Evolutionary conservation across 2,113 vertebrate genomes (phyloP).

Genomic region (Xyliphius kryptos): DNA sequence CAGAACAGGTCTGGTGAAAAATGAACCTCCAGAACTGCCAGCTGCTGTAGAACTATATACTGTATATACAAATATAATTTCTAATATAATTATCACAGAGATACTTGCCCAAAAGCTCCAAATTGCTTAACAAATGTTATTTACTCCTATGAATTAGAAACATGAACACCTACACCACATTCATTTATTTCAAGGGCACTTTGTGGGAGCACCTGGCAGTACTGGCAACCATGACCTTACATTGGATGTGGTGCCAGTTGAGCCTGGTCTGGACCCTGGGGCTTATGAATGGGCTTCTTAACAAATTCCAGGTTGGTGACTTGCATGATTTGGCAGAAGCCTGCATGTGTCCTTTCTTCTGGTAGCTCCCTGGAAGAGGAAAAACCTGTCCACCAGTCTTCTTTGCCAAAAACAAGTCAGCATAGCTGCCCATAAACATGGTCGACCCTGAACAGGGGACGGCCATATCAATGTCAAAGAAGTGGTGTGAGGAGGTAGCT

Average conservation of each 20-base stretch:
- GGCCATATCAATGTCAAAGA: neutral
- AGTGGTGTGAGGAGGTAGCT: neutral
- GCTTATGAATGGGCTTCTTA: constrained; percentile 61
- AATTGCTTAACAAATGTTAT: too few relatives aligned
- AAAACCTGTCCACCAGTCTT: constrained; percentile 44
- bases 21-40: too few relatives aligned
- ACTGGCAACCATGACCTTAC: constrained; percentile 54
- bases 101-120: too few relatives aligned
- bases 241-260: constrained; percentile 47
- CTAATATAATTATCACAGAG: too few relatives aligned
- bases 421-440: constrained; percentile 11
- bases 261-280: constrained; percentile 49
- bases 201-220: constrained; percentile 59
- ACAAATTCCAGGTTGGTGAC: constrained; percentile 60
- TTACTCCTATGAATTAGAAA: too few relatives aligned
- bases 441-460: constrained; percentile 1
- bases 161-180: constrained; percentile 4
- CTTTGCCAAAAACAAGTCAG: constrained; percentile 52
- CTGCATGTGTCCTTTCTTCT: constrained; percentile 33
- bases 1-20: too few relatives aligned
- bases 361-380: constrained; percentile 45
- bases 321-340: constrained; percentile 55
- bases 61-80: too few relatives aligned
- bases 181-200: constrained; percentile 47
- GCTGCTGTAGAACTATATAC: too few relatives aligned